Percentiles rank a stretch among this genome's conserved stretches.
Evolutionary conservation across 92 coral and sea anemone genomes (phyloP).

Genomic region (Palythoa grandiflora): DNA sequence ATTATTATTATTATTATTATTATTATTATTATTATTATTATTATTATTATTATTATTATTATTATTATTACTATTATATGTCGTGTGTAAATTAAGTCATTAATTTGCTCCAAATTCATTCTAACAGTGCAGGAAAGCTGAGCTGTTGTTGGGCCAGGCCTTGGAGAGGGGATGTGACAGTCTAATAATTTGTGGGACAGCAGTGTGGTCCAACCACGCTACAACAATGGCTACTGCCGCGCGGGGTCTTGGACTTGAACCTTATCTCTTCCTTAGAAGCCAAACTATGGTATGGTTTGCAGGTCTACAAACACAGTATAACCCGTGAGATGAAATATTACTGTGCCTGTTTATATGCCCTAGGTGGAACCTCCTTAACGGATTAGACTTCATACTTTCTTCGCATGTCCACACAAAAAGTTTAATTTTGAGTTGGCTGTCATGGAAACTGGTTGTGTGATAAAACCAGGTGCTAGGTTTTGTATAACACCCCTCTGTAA

Average conservation of each 20-base stretch:
- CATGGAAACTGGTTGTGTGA: too few relatives aligned
- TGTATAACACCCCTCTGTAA: too few relatives aligned
- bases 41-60: too few relatives aligned
- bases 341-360: too few relatives aligned
- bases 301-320: background rate
- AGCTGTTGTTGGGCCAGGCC: slow-evolving; percentile 41
- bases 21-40: too few relatives aligned
- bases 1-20: too few relatives aligned
- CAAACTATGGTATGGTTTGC: slow-evolving; percentile 15
- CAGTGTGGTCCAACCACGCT: slow-evolving; percentile 39
- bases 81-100: background rate
- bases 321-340: background rate
- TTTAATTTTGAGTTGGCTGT: too few relatives aligned
- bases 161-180: slow-evolving; percentile 35
- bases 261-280: slow-evolving; percentile 43
- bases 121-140: slow-evolving; percentile 40
- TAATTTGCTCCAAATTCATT: background rate
- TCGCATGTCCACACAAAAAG: too few relatives aligned
- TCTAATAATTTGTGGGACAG: slow-evolving; percentile 35
- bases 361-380: too few relatives aligned
- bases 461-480: too few relatives aligned
- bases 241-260: slow-evolving; percentile 37
- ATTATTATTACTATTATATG: too few relatives aligned
- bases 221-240: slow-evolving; percentile 43
- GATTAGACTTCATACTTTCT: too few relatives aligned